phyloP scores from a whole-genome alignment of 2,113 vertebrate species.

The Corythaeola cristata region DNA sequence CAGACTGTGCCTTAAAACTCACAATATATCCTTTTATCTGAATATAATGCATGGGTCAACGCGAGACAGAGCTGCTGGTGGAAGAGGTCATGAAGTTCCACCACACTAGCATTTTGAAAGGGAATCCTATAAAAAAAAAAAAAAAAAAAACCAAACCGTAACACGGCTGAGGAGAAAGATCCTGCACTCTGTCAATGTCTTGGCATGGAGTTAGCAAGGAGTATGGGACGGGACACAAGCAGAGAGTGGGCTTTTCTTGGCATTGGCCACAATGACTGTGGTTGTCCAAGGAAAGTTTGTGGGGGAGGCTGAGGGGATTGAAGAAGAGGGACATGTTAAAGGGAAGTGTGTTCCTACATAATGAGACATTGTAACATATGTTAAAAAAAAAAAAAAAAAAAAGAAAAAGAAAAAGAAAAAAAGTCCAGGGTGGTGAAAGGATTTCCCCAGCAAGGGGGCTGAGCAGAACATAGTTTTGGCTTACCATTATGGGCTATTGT shows the following conservation, averaged over 20 bases:
- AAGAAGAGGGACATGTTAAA: constrained; percentile 23
- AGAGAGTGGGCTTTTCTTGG: constrained; percentile 64
- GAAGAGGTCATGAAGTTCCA: constrained; percentile 42
- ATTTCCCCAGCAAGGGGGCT: constrained; percentile 35
- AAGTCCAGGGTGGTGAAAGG: background rate
- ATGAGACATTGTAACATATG: constrained; percentile 58
- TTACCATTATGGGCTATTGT: constrained; percentile 32
- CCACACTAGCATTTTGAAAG: constrained; percentile 11
- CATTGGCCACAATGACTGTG: constrained; percentile 59
- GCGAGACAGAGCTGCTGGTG: background rate
- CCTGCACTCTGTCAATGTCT: constrained; percentile 47
- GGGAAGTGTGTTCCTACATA: constrained; percentile 60
- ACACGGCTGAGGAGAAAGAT: background rate
- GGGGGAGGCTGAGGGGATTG: constrained; percentile 35
- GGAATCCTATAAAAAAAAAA: constrained; percentile 3
- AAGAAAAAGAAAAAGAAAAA: background rate
- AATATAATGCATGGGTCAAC: background rate
- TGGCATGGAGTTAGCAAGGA: constrained; percentile 32
- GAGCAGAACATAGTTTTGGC: constrained; percentile 49
- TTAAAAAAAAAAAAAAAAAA: background rate
- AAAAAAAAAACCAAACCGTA: background rate
- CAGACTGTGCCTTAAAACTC: background rate
- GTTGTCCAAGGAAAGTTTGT: constrained; percentile 59
- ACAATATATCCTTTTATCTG: constrained; percentile 38
- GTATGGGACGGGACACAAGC: background rate